phyloP scores from a whole-genome alignment of 2,113 vertebrate genomes.

The Diglossa brunneiventris region DNA sequence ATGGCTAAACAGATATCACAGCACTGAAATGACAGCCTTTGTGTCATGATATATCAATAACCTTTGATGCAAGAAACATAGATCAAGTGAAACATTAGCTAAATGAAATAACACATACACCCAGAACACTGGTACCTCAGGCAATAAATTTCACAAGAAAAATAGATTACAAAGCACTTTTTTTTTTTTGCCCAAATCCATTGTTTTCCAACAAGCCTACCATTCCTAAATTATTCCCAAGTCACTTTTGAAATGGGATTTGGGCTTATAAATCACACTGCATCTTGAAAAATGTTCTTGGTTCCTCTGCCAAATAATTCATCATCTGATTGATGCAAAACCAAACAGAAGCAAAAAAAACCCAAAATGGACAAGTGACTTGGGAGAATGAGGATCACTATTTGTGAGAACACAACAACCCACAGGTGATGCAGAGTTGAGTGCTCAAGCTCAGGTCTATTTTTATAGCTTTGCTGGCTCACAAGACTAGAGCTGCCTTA shows the following conservation, averaged over 20 bases:
- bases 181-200: background rate
- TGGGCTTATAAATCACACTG: background rate
- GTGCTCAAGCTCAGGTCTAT: background rate
- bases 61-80: background rate
- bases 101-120: background rate
- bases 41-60: background rate
- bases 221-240: background rate
- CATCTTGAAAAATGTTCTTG: background rate
- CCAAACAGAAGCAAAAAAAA: background rate
- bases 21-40: background rate
- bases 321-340: background rate
- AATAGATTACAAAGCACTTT: background rate
- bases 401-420: background rate
- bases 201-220: background rate
- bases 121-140: background rate
- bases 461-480: background rate
- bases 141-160: background rate
- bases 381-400: background rate
- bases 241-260: background rate
- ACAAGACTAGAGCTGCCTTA: background rate
- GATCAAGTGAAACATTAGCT: background rate
- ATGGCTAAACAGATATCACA: background rate
- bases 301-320: background rate
- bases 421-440: background rate
- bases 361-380: background rate